These are phyloP conservation scores for Papio anubis DNA, from an alignment of 2,113 vertebrate genomes.

Conservation along the genomic window DNA sequence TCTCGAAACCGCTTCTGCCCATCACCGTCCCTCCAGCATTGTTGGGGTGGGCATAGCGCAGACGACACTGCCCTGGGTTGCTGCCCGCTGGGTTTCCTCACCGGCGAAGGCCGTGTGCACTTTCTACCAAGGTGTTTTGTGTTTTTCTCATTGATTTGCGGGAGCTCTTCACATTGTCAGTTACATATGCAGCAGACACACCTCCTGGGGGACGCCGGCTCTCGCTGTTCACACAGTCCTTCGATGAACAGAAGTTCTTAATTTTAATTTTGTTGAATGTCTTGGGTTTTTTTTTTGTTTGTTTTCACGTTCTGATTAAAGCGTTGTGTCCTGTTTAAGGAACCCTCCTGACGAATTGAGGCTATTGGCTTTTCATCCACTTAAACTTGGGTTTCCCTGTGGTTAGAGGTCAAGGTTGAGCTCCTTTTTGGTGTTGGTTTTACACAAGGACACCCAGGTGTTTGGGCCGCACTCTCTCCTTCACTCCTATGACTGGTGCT, in stretches of 20 bases:
- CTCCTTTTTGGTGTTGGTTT: background rate
- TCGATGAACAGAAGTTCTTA: background rate
- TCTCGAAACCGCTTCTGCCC: too few relatives aligned
- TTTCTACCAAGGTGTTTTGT: rapidly evolving
- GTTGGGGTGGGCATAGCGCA: rapidly evolving
- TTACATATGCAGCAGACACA: rapidly evolving
- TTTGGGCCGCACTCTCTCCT: background rate
- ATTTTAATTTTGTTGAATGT: background rate
- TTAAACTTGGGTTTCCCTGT: background rate
- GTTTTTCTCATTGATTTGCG: background rate
- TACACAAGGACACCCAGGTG: background rate
- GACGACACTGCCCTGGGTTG: rapidly evolving
- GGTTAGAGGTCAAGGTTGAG: background rate
- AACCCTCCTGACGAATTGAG: background rate
- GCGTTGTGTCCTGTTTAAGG: background rate
- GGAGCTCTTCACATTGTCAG: background rate
- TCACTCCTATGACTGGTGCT: rapidly evolving
- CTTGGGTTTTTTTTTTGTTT: too few relatives aligned
- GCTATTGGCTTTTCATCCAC: background rate
- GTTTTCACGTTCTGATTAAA: background rate
- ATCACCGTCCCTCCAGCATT: background rate
- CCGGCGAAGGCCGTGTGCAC: rapidly evolving
- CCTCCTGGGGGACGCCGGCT: background rate
- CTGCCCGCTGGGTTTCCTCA: rapidly evolving
- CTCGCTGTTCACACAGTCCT: background rate